Evolutionary conservation across 2,113 vertebrate species (phyloP).

Genomic region (Seriola dumerili): DNA sequence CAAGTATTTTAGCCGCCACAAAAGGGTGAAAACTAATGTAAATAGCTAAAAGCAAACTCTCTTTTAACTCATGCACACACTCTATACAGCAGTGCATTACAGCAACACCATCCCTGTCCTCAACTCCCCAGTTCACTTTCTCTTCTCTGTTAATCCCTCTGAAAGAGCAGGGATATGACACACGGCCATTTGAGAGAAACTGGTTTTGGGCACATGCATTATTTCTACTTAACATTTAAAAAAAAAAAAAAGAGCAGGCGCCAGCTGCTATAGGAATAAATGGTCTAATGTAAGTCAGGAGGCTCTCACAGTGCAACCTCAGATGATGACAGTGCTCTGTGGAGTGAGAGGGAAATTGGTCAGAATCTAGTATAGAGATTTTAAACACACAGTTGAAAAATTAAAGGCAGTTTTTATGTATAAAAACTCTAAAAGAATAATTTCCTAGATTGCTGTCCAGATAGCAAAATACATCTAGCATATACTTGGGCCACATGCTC

Average conservation of each 20-base stretch:
- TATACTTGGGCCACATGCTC: too few relatives aligned
- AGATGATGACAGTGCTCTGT: slow-evolving; percentile 1
- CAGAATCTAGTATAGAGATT: not conserved
- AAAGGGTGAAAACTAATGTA: slow-evolving; percentile 8
- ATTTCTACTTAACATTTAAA: slow-evolving; percentile 11
- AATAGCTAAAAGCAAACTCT: not conserved
- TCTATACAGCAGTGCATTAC: not conserved
- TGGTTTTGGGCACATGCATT: slow-evolving; percentile 6
- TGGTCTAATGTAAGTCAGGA: slow-evolving; percentile 1
- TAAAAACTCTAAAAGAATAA: not conserved
- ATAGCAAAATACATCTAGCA: too few relatives aligned
- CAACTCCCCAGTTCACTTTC: slow-evolving; percentile 13
- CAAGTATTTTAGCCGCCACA: not conserved
- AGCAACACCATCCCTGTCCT: slow-evolving; percentile 13
- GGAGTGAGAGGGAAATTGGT: not conserved
- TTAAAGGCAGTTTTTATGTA: not conserved
- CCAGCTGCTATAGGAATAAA: not conserved
- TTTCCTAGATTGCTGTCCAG: not conserved
- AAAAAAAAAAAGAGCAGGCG: not conserved
- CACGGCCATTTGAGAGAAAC: slow-evolving; percentile 9
- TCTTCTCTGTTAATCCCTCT: slow-evolving; percentile 46
- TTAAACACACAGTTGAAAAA: not conserved
- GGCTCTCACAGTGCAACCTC: not conserved
- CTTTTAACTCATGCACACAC: not conserved
- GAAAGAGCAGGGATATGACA: slow-evolving; percentile 22